Evolutionary conservation across 2,797 vertebrate species (phyloP), one percentile per base, ranked within the genome.

Genomic region (Pitangus sulphuratus): DNA sequence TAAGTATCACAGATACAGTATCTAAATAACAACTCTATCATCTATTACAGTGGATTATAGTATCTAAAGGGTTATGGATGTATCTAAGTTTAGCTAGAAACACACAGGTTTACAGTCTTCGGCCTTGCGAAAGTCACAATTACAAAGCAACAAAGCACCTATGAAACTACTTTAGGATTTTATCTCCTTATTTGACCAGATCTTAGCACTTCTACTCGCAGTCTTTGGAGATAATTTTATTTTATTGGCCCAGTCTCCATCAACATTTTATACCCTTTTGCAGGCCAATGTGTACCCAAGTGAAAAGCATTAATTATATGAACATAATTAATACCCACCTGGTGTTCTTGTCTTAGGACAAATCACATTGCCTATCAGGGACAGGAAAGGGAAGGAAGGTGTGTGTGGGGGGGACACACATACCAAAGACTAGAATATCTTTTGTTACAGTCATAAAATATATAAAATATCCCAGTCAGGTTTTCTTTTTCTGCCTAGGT

Each of bases 401-500:
- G 20, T 26, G 60, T 15, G 30, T 26, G n/a, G 64, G 20, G 16
- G 20, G 19, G 22, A 17, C 21, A 62, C 24, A 30, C 31, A 45
- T 47, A 3, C 30, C 21, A 26, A 84, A 78, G 25, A 71, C 33
- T 19, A 47, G 66, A 58, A 40, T 28, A 17, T 20, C 15, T 84
- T 71, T 35, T 51, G 12, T 45, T 65, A 50, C 58, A 47, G 21
- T 58, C 33, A 31, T 4, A 28, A 9, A 11, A 31, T 47, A 7
- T 22, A 37, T 37, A 37, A 37, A 37, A 20, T 75, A 81, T 60
- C 44, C 12, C 20, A n/a, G 15, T 30, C 48, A 57, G 3, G 4
- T 76, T 76, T 92, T 54, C 42, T 69, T 35, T 70, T 92, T 64
- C 35, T 84, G 37, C 37, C 71, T 69, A 65, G 20, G n/a, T 75